These are phyloP conservation scores for Drosophila antonietae DNA, from an alignment of 2,888 invertebrate genomes.

Conservation along the genomic window DNA sequence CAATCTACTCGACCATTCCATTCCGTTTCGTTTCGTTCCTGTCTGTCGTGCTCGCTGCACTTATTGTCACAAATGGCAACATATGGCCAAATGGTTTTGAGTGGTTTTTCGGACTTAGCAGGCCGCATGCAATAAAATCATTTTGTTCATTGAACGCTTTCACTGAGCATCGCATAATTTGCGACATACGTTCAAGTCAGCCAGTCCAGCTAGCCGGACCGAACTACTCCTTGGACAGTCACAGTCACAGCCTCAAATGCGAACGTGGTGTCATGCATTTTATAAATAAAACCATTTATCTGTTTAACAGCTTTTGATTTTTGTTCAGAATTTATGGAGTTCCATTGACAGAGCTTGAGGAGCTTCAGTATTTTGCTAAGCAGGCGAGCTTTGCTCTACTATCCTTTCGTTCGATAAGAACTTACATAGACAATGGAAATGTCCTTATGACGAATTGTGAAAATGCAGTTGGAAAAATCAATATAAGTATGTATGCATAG, in stretches of 20 bases:
- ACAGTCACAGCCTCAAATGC: neutral
- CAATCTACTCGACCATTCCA: constrained; percentile 19
- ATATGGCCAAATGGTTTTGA: constrained; percentile 77
- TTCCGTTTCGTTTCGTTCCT: constrained; percentile 7
- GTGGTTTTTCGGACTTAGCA: constrained; percentile 55
- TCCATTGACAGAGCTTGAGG: neutral
- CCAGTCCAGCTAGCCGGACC: constrained; percentile 31
- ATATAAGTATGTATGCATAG: neutral
- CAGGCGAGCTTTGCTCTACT: neutral
- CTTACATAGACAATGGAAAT: neutral
- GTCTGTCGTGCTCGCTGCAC: constrained; percentile 58
- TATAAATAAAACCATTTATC: constrained; percentile 72
- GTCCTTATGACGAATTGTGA: neutral
- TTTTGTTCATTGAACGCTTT: constrained; percentile 79
- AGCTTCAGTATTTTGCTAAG: neutral
- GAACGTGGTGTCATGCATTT: constrained; percentile 56
- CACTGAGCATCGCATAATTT: constrained; percentile 64
- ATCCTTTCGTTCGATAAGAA: neutral
- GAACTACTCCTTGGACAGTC: neutral
- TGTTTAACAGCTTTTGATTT: constrained; percentile 71
- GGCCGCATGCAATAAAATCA: constrained; percentile 81
- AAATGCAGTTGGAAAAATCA: neutral
- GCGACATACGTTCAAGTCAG: constrained; percentile 75
- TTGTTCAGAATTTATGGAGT: constrained; percentile 24
- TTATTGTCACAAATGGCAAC: constrained; percentile 77